Base-by-base conservation (phyloP, 2,797 vertebrate species). In the Darevskia nairensis region DNA sequence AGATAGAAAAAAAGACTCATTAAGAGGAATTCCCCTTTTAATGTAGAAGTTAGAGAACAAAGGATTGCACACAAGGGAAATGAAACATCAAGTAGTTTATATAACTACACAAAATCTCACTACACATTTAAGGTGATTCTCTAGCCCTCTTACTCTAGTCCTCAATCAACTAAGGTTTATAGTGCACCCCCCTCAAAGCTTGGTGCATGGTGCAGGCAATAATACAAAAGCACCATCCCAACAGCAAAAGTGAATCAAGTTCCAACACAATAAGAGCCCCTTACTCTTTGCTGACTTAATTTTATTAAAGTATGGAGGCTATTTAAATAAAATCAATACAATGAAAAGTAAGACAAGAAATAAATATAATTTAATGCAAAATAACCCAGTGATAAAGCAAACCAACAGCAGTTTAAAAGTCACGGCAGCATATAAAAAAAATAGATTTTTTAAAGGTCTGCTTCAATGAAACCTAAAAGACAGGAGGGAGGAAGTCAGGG, bases 1-100 rank as follows among this genome's bases (percentile, higher is more conserved):
- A 93, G 32, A 94, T 66, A 21, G 96, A 93, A 94, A 91, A 19
- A 66, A 88, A 89, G 69, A 75, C 21, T 69, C 3, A 89, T 50
- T 94, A 93, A 21, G 4, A 39, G 88, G 85, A 8, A 90, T 81
- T 77, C 8, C 41, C 74, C 13, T 44, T 39, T 61, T 39, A 78
- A 29, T 61, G 87, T 0, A 88, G 39, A 59, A 86, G 1, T 35
- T 80, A 50, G 29, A 66, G 46, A 41, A 50, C 68, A 74, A 46
- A 74, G 23, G 35, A 27, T 4, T 23, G 17, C 3, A 8, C 19
- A 11, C n/a, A 7, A 85, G 0, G 7, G 35, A 71, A 87, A 59
- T 64, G 17, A 13, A n/a, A n/a, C 46, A 66, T n/a, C 74, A 25
- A 44, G 50, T 27, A 78, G 19, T 41, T 71, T 35, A 74, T 27